Base-by-base conservation (phyloP, 2,113 vertebrate genomes). In the Labrus mixtus region DNA sequence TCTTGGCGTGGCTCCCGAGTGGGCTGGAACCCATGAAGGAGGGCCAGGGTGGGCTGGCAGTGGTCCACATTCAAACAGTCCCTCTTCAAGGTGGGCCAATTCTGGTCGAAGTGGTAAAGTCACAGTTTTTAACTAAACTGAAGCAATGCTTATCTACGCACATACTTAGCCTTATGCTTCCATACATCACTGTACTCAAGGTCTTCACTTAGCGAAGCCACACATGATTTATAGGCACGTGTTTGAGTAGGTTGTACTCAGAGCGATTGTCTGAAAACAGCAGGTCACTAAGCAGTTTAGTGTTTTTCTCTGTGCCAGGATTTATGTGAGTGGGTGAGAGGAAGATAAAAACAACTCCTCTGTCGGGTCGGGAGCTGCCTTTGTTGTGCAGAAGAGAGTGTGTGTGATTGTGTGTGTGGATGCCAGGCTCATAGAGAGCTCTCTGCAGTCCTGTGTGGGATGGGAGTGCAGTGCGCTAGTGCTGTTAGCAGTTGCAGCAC, bases 361-460 rank as follows among this genome's bases (percentile, higher is more conserved):
- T 76, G 68, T 48, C 55, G n/a, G 56, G 33, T 16, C 67, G 54
- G 33, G 51, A 85, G 74, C 78, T 70, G 58, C 61, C 50, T 73
- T 56, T 55, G 56, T 50, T 70, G 79, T 68, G 29, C 43, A 70
- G 23, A 60, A 61, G 55, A 37, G 74, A 48, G 72, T 37, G 57
- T 16, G 20, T 74, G 69, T 60, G 58, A 78, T 29, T 37, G 70
- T 61, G 73, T 69, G 87, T 81, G 80, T 58, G n/a, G 68, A 69
- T 78, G 41, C 46, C 53, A 72, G 54, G 80, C 82, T 59, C 50
- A 62, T 60, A 57, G n/a, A 66, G 69, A 90, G 79, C 86, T 83
- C 84, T 78, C 90, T 87, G 90, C 89, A 87, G 78, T 88, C 73
- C 83, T 90, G 86, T 93, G 87, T 91, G 88, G 91, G 90, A 86